Percentiles rank a stretch among this genome's conserved stretches.
Conservation (phyloP, 2,888 invertebrate species). For the Tachina fera region DNA sequence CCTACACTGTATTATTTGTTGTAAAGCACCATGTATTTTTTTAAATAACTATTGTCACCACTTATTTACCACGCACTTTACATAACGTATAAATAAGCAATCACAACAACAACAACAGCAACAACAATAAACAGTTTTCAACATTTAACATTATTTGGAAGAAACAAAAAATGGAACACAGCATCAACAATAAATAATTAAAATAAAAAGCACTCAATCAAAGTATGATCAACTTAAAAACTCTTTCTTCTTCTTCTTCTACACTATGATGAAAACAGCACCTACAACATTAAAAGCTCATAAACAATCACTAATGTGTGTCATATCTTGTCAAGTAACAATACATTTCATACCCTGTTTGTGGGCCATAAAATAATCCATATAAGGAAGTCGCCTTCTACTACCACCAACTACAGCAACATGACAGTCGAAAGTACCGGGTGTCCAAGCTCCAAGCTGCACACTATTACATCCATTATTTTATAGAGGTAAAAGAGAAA, state of each 20-base stretch:
- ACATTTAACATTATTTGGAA: constrained; percentile 9
- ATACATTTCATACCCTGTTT: constrained; percentile 1
- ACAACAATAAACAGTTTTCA: constrained; percentile 25
- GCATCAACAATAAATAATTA: neutral
- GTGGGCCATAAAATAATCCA: neutral
- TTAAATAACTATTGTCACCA: constrained; percentile 58
- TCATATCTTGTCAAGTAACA: constrained; percentile 18
- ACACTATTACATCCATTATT: neutral
- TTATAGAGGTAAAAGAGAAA: constrained; percentile 20
- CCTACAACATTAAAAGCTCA: constrained; percentile 2
- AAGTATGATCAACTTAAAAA: constrained; percentile 18
- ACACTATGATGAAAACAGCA: constrained; percentile 12
- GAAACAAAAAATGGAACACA: neutral
- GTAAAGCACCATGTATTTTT: constrained; percentile 67
- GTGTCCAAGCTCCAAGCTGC: neutral
- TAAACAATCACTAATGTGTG: constrained; percentile 1
- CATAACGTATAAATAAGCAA: constrained; percentile 51
- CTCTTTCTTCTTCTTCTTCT: neutral
- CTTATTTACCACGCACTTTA: constrained; percentile 70
- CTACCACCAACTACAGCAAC: neutral
- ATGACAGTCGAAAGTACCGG: neutral
- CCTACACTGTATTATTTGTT: constrained; percentile 49
- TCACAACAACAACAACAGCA: constrained; percentile 36
- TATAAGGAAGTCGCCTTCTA: neutral
- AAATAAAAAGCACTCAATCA: constrained; percentile 8